Percentiles rank a stretch among this genome's conserved stretches.
Conservation (phyloP, 2,888 invertebrate genomes). For the Apodemia hepburni region DNA sequence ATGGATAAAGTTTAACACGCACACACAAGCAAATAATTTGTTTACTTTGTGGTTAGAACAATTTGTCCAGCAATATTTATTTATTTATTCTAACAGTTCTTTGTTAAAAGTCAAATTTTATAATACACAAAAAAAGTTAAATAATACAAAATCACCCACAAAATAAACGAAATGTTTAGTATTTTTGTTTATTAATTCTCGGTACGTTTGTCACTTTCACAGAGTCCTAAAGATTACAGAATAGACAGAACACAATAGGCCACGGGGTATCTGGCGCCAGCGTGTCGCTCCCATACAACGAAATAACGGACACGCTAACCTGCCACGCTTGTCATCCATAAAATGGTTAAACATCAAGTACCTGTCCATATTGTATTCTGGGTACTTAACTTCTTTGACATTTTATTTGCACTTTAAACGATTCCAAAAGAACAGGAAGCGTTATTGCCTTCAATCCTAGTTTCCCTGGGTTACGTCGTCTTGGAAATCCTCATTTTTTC, state of each 20-base stretch:
- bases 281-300: conserved; percentile 47
- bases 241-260: conserved; percentile 51
- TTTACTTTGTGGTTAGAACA: too few species aligned
- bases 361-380: conserved; percentile 53
- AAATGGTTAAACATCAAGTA: conserved; percentile 39
- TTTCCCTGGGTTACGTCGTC: conserved; percentile 40
- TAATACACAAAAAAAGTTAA: background rate
- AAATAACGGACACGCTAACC: conserved; percentile 57
- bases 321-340: conserved; percentile 35
- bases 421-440: conserved; percentile 59
- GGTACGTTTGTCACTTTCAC: conserved; percentile 7
- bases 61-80: too few species aligned
- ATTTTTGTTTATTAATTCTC: conserved; percentile 34
- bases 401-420: conserved; percentile 45
- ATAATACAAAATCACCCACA: conserved; percentile 26
- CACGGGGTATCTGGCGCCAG: conserved; percentile 62
- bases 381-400: conserved; percentile 46
- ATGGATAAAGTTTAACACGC: too few species aligned
- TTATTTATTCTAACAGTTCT: too few species aligned
- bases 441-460: conserved; percentile 34
- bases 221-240: conserved; percentile 31
- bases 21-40: too few species aligned
- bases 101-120: background rate
- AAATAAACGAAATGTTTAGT: conserved; percentile 39
- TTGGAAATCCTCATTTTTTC: conserved; percentile 5